phyloP scores from a whole-genome alignment of 2,113 vertebrate species.

The Eidolon helvum region DNA sequence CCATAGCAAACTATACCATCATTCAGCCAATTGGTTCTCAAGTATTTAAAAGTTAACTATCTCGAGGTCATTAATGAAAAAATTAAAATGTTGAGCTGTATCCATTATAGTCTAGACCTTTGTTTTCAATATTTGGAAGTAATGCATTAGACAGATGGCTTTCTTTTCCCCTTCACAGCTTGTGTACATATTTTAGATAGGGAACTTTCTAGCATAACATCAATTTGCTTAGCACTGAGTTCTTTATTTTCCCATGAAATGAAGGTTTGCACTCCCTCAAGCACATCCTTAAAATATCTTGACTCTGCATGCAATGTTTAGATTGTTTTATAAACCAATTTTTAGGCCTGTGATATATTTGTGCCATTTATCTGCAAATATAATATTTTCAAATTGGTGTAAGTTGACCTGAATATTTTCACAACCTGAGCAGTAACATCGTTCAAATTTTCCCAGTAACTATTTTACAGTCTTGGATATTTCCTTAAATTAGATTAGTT shows the following conservation, averaged over 20 bases:
- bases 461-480: constrained; percentile 53
- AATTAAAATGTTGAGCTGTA: neutral
- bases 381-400: constrained; percentile 58
- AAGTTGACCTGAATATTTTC: constrained; percentile 63
- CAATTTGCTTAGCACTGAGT: constrained; percentile 66
- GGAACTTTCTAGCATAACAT: constrained; percentile 63
- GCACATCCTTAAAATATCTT: constrained; percentile 70
- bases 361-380: constrained; percentile 67
- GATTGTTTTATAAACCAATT: constrained; percentile 73
- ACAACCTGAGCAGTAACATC: constrained; percentile 49
- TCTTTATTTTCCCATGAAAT: constrained; percentile 75
- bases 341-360: constrained; percentile 68
- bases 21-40: neutral
- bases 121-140: neutral
- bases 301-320: constrained; percentile 60
- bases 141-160: neutral
- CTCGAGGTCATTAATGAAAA: neutral
- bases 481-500: constrained; percentile 55
- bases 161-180: constrained; percentile 54
- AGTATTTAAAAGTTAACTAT: neutral
- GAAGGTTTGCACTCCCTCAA: constrained; percentile 59
- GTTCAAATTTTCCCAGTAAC: constrained; percentile 52
- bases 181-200: constrained; percentile 57
- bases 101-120: neutral
- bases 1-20: neutral